Evolutionary conservation across 1,140 invertebrate genomes (phyloP), one percentile per base, ranked within the genome.

Genomic region (Drosophila pallidifrons): DNA sequence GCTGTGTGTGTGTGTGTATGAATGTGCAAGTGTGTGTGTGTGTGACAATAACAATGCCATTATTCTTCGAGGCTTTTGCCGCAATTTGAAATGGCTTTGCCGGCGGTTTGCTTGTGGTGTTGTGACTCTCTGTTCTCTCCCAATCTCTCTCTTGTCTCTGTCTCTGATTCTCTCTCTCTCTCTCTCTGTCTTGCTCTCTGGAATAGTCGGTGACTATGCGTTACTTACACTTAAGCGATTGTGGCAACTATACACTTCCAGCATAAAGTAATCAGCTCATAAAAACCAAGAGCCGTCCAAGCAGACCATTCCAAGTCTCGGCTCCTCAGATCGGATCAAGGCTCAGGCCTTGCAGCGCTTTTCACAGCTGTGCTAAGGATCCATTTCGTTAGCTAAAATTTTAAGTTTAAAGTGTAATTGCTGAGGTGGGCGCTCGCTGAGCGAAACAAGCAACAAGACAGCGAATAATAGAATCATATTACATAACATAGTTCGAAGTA

Each of bases 41-140:
- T 75, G 66, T 69, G 72, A 63, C 72, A 75, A 75, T 75, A 75
- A 75, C 72, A 70, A 75, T 70, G 58, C 66, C 66, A 68, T 77
- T 75, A 67, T 77, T 77, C 75, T 73, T 77, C 64, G 57, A 76
- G 70, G 70, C 75, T 77, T 67, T 77, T 70, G 67, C 66, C 51
- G 35, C 72, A 70, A 75, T 70, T 75, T 70, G 72, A 75, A 70
- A 75, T 75, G 72, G 63, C 57, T 66, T 79, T 72, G 63, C 60
- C 35, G 43, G 66, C 66, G 72, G 67, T 75, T 75, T 63, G 66
- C 67, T 67, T 57, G 64, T n/a, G 64, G 52, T 45, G 10, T 58
- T 79, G 43, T 35, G 20, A 45, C 63, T 64, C 57, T 41, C 0
- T 41, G 32, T 32, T 20, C 3, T 11, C 8, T 6, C 30, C 25